Evolutionary conservation across 2,113 vertebrate genomes (phyloP), one percentile per base, ranked within the genome.

Genomic region (Pygoscelis adeliae): DNA sequence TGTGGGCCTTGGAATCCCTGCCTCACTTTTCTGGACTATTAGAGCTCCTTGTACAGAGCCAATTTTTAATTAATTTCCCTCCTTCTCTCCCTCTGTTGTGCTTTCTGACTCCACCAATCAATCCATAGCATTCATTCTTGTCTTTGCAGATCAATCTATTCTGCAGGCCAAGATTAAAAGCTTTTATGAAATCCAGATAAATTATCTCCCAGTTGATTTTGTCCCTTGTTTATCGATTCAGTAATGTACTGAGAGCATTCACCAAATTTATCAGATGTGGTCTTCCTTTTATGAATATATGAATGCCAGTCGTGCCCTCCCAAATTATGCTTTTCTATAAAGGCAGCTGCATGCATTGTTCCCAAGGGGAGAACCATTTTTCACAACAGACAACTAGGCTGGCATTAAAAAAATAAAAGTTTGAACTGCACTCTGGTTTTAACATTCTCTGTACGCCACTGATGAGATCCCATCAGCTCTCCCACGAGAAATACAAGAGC

Each of bases 141-240:
- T 71, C 89, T 88, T 83, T 91, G 82, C 94, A 74, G 91, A 95
- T 89, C 95, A 81, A 86, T 80, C 80, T 59, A 46, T 93, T 79
- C 76, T 56, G 65, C 72, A 81, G 86, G 67, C 80, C 69, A 67
- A 88, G 66, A 94, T 89, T 89, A 84, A 97, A 85, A 92, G 94
- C 82, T 93, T 96, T 93, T 88, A 95, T 93, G 93, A 97, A 95
- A 94, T 93, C 76, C 83, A 80, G 88, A 96, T 80, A 89, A 91
- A 94, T 92, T 71, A 79, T 87, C 63, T 44, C 67, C 92, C 85
- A 76, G 94, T 74, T 96, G 93, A 96, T 97, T 96, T 47, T 95
- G 96, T 95, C 89, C 81, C 91, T 93, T 86, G 94, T 91, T 95
- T 96, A 97, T 97, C 12, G 92, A 98, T 90, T 94, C 62, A 47